A percentile compares a stretch with the other conserved stretches of the same genome.
Conservation (phyloP, 2,113 vertebrate species). For the Zootoca vivipara region DNA sequence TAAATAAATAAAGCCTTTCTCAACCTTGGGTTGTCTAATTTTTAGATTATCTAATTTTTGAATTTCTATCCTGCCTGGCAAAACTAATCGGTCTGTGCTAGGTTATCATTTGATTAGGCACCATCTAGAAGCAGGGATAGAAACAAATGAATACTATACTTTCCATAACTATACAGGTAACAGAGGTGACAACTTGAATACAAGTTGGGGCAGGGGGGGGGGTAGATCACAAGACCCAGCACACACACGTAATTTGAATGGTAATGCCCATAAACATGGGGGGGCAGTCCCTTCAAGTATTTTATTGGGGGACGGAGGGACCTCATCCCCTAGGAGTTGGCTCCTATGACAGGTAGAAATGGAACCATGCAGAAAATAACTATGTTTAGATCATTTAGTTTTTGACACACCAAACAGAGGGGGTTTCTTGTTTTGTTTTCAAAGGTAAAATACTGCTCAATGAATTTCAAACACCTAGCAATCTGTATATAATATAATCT, state of each 20-base stretch:
- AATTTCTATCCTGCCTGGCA: background rate
- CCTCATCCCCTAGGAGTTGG: too few relatives aligned
- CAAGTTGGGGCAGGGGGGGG: too few relatives aligned
- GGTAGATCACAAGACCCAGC: too few relatives aligned
- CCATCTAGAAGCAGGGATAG: background rate
- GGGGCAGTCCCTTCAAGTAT: too few relatives aligned
- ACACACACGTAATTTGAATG: too few relatives aligned
- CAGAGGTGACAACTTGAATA: too few relatives aligned
- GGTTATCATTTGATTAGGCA: background rate
- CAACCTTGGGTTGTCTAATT: too few relatives aligned
- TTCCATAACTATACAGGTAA: background rate
- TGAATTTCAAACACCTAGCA: background rate
- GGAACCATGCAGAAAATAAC: background rate
- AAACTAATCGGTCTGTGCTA: background rate
- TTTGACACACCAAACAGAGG: background rate
- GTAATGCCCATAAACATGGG: too few relatives aligned
- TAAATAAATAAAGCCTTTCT: background rate
- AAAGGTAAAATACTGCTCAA: background rate
- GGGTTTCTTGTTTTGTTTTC: background rate
- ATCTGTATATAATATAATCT: background rate
- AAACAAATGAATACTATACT: background rate
- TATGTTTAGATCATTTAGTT: background rate
- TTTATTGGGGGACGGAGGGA: too few relatives aligned
- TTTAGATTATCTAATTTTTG: background rate
- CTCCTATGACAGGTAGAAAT: background rate